Conservation (phyloP, 2,888 invertebrate species). For the Caenorhabditis sinica region DNA sequence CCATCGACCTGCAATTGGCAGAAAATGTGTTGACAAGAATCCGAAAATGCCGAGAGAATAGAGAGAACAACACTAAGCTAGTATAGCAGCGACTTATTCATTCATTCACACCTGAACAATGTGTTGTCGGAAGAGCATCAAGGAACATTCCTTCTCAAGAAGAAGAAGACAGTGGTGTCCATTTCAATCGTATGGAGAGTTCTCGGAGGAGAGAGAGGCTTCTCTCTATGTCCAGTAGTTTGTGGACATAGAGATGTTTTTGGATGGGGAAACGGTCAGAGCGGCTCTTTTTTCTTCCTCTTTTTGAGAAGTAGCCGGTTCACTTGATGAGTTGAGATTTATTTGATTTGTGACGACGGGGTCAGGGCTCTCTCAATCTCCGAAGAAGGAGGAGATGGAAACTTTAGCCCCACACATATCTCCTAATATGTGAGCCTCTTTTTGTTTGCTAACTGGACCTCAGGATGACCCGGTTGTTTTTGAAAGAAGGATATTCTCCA, state of each 20-base stretch:
- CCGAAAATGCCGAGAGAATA: constrained; percentile 1
- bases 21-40: not conserved
- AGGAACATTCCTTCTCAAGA: constrained; percentile 17
- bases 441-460: constrained; percentile 36
- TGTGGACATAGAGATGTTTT: constrained; percentile 56
- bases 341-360: constrained; percentile 49
- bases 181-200: constrained; percentile 36
- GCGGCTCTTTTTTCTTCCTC: constrained; percentile 20
- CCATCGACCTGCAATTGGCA: constrained; percentile 1
- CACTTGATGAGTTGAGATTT: constrained; percentile 62
- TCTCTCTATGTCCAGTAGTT: constrained; percentile 23
- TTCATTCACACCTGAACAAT: constrained; percentile 52
- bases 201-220: constrained; percentile 1
- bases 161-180: constrained; percentile 54
- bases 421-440: constrained; percentile 46
- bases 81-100: constrained; percentile 10
- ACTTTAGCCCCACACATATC: constrained; percentile 22
- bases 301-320: constrained; percentile 50
- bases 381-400: constrained; percentile 24
- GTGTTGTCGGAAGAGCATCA: constrained; percentile 23
- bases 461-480: constrained; percentile 43
- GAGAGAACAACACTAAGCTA: constrained; percentile 38
- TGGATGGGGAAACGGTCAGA: constrained; percentile 23
- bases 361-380: constrained; percentile 30
- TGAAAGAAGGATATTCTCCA: constrained; percentile 6